Evolutionary conservation across 2,888 invertebrate genomes (phyloP), one percentile per base, ranked within the genome.

Genomic region (Stramonita haemastoma): DNA sequence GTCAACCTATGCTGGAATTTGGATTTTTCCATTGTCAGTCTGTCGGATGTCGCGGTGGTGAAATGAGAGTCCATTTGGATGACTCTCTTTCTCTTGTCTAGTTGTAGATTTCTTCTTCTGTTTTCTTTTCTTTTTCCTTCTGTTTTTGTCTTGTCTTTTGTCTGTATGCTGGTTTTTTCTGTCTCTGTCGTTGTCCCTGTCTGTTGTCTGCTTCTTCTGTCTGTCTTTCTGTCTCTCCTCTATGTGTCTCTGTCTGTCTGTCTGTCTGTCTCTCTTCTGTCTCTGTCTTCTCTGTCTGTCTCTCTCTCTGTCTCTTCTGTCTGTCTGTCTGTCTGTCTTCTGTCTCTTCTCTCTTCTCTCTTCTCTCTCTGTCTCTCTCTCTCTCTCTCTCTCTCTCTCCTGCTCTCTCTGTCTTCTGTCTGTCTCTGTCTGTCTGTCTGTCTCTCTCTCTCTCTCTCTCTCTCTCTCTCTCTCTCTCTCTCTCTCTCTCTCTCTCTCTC

Each of bases 381-480:
- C 81, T 81, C 81, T 36, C 81, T 36, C 81, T 81, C 81, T 36
- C 36, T 36, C 81, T 81, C 81, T 81, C 81, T 70, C 70, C 11
- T 13, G 2, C 70, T 70, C 70, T 70, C 70, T 70, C 70, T 36
- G 26, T n/a, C 19, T 15, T 15, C 11, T 60, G 19, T 19, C 60
- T 60, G 11, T 11, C 11, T 15, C 60, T 60, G 60, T 60, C 19
- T 15, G 19, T 15, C 19, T 15, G 11, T 60, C 19, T 11, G 13
- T 60, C 11, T 60, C 19, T 60, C 11, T 60, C 19, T 60, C 60
- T 19, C 60, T 60, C 60, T 60, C 60, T 60, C 84, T 84, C 84
- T 84, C 46, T 84, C 46, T 84, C 46, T 84, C 84, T 84, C 32
- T 84, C 84, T 84, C 32, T 84, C 46, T 60, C 32, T 77, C 22